Percentiles rank a stretch among this genome's conserved stretches.
Evolutionary conservation across 2,888 invertebrate species (phyloP).

Genomic region (Tetramorium bicarinatum): DNA sequence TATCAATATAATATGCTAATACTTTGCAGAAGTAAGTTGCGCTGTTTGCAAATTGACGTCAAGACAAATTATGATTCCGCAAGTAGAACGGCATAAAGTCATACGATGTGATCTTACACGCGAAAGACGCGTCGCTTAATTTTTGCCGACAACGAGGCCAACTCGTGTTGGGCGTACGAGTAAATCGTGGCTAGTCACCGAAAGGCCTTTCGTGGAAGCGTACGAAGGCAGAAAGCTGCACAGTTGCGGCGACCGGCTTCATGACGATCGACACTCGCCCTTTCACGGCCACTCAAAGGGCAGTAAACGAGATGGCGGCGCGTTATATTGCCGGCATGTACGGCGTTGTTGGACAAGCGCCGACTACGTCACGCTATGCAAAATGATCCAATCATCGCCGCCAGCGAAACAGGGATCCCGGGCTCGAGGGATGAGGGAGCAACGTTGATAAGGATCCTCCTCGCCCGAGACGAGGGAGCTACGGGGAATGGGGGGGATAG

Average conservation of each 20-base stretch:
- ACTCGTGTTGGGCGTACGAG: neutral
- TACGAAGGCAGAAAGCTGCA: conserved; percentile 51
- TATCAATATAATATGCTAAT: neutral
- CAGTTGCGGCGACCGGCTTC: conserved; percentile 65
- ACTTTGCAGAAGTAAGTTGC: conserved; percentile 1
- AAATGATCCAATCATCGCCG: conserved; percentile 57
- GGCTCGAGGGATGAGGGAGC: conserved; percentile 33
- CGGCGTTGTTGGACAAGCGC: conserved; percentile 60
- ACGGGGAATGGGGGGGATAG: neutral
- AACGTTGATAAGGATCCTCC: conserved; percentile 51
- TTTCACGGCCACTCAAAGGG: conserved; percentile 69
- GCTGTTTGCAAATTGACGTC: conserved; percentile 12
- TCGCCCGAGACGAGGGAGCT: conserved; percentile 1
- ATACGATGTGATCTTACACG: conserved; percentile 32
- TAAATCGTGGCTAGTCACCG: conserved; percentile 25
- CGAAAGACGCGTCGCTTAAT: conserved; percentile 35
- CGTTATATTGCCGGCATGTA: conserved; percentile 74
- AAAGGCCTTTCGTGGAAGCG: conserved; percentile 42
- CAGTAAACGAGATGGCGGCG: conserved; percentile 56
- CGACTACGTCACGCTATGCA: conserved; percentile 56
- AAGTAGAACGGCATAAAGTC: conserved; percentile 28
- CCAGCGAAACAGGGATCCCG: conserved; percentile 38
- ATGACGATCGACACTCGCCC: conserved; percentile 60
- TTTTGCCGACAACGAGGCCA: conserved; percentile 24
- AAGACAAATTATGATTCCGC: neutral